Evolutionary conservation across 2,797 vertebrate genomes (phyloP).

Genomic region (Psittacula echo): DNA sequence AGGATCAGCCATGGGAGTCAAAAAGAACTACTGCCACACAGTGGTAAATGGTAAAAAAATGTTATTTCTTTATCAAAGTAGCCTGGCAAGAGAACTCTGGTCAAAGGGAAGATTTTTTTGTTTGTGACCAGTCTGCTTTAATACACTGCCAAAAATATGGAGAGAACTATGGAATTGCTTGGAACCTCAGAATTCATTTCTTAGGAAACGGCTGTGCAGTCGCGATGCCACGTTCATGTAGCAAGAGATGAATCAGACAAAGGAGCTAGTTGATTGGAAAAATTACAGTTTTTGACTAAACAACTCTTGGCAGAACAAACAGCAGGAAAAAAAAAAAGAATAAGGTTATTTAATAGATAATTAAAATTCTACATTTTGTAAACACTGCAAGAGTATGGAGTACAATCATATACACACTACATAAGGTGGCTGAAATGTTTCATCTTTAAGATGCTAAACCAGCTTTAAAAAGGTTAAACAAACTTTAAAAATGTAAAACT

Average conservation of each 20-base stretch:
- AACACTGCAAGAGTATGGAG: background rate
- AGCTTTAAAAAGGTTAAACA: background rate
- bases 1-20: background rate
- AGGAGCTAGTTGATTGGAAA: background rate
- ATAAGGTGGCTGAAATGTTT: background rate
- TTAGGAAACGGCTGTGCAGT: background rate
- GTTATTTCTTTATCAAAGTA: background rate
- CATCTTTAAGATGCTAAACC: background rate
- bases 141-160: background rate
- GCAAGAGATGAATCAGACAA: background rate
- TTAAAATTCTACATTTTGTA: background rate
- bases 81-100: background rate
- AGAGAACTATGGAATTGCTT: background rate
- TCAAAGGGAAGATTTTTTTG: background rate
- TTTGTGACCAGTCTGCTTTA: background rate
- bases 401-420: background rate
- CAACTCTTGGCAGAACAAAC: background rate
- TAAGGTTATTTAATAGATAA: background rate
- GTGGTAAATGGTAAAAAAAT: background rate
- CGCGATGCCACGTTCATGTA: fast-evolving
- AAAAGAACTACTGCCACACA: constrained; percentile 9
- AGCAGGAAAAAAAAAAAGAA: background rate
- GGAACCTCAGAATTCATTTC: background rate
- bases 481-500: background rate
- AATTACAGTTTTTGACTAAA: background rate